Base-by-base conservation (phyloP, 2,888 invertebrate species). In the Drosophila barbarae region DNA sequence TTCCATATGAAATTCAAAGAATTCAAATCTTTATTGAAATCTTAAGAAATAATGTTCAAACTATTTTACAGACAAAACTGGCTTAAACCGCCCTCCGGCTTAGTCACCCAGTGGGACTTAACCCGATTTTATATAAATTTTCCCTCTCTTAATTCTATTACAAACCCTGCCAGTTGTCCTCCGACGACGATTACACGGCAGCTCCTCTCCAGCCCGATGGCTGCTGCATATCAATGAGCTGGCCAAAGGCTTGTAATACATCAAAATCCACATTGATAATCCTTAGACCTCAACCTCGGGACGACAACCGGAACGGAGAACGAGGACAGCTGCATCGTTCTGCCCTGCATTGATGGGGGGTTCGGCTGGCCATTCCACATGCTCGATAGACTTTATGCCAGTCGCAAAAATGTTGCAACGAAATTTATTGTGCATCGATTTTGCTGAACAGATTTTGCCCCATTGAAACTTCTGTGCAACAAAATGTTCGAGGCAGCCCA, bases 401-500 rank as follows among this genome's bases (percentile, higher is more conserved):
- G 58, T 41, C 57, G 32, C 65, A 72, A 73, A 67, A 66, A 65
- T 77, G 69, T 72, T 75, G 64, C 63, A 75, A 41, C 50, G 34
- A 51, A 75, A 73, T 73, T 61, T 73, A 72, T 75, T 67, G 65
- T 53, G 53, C 49, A 72, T 74, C 66, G 76, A 70, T 80, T 77
- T 75, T 73, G 67, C 73, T 57, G 72, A 64, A 70, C 47, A 67
- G 64, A 69, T 55, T 74, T 67, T 5, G 21, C 51, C 46, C 60
- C 58, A 66, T 68, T 60, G 52, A 67, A 69, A 70, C 52, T 65
- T 75, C 42, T 50, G 36, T 46, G 66, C 57, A 53, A 53, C 59
- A 74, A 70, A 56, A 65, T 66, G 73, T 70, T 71, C 28, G 39
- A 44, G 47, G 66, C 57, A 52, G 35, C 60, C 36, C 53, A 69